A percentile compares a stretch with the other conserved stretches of the same genome.
These are phyloP conservation scores for Pterostichus niger DNA, from an alignment of 2,888 invertebrate genomes.

Conservation along the genomic window DNA sequence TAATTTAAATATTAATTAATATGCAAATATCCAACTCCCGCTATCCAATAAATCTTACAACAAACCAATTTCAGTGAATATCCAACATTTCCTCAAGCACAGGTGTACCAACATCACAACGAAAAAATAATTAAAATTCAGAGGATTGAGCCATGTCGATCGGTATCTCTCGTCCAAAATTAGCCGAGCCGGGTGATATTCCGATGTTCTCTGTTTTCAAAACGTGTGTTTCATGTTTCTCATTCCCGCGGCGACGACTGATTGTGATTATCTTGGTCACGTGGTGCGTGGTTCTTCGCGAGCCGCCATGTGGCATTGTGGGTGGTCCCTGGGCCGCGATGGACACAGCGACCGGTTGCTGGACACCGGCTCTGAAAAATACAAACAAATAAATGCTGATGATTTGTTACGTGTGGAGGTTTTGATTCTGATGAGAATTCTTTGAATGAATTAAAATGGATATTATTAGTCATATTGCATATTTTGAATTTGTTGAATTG, in stretches of 20 bases:
- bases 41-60: constrained; percentile 59
- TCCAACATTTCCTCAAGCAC: constrained; percentile 46
- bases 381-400: constrained; percentile 44
- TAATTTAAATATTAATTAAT: constrained; percentile 65
- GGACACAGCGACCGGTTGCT: constrained; percentile 26
- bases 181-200: constrained; percentile 29
- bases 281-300: constrained; percentile 51
- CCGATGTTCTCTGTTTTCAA: not conserved
- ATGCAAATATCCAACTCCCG: constrained; percentile 64
- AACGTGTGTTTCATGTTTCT: not conserved
- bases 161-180: constrained; percentile 35
- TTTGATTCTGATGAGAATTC: constrained; percentile 15
- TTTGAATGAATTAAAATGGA: constrained; percentile 1
- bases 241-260: constrained; percentile 3
- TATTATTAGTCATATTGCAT: no score
- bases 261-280: constrained; percentile 48
- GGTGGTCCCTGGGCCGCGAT: constrained; percentile 61
- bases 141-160: constrained; percentile 52
- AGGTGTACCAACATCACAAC: constrained; percentile 33
- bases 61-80: constrained; percentile 50
- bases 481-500: no score
- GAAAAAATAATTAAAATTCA: constrained; percentile 61
- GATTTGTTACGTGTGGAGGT: constrained; percentile 24
- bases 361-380: constrained; percentile 48
- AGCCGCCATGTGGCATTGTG: constrained; percentile 56